These are phyloP conservation scores for Gibbula magus DNA, from an alignment of 2,888 invertebrate species.

Conservation along the genomic window DNA sequence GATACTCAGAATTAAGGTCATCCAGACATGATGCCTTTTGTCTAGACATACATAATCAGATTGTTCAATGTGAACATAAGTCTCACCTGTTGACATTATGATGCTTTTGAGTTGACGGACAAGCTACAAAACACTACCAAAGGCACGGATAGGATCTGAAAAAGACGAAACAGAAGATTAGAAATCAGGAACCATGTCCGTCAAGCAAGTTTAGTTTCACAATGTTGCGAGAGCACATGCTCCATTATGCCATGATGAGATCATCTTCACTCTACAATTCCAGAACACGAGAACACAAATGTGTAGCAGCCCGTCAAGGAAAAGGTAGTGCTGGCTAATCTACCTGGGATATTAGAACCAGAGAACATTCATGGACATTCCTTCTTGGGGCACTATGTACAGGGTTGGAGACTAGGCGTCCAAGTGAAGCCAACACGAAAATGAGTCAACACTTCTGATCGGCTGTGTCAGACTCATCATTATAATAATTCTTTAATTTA, in stretches of 20 bases:
- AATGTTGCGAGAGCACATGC: background rate
- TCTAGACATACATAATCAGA: conserved; percentile 17
- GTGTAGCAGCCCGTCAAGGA: too few species aligned
- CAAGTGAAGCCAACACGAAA: conserved; percentile 2
- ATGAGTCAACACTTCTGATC: conserved; percentile 20
- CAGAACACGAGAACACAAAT: background rate
- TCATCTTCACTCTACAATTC: background rate
- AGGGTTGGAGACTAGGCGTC: conserved; percentile 2
- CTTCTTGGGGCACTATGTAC: conserved; percentile 4
- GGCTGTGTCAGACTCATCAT: conserved; percentile 16
- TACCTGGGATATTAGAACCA: conserved; percentile 1
- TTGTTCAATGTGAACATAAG: background rate
- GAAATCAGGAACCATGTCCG: background rate
- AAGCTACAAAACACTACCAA: conserved; percentile 18
- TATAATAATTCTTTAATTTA: conserved; percentile 22
- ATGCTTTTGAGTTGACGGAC: background rate
- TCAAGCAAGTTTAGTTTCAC: background rate
- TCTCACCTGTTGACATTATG: conserved; percentile 22
- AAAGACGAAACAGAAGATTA: background rate
- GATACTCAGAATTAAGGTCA: background rate
- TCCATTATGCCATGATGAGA: background rate
- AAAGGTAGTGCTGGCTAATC: background rate
- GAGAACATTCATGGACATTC: background rate
- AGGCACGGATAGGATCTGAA: conserved; percentile 10
- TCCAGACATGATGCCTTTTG: background rate